Evolutionary conservation across 2,797 vertebrate genomes (phyloP), one percentile per base, ranked within the genome.

Genomic region (Arvicola amphibius): DNA sequence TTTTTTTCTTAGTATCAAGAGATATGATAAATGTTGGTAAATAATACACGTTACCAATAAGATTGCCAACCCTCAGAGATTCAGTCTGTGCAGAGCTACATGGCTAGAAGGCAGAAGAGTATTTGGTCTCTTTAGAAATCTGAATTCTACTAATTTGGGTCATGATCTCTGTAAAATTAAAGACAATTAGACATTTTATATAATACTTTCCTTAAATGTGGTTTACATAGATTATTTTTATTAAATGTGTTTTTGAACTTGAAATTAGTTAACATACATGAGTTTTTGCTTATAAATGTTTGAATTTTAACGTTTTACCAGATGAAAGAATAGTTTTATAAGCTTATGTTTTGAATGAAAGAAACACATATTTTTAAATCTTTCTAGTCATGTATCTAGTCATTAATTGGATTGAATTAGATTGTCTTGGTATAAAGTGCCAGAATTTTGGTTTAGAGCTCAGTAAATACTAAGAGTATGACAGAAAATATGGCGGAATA

Each of bases 361-460:
- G 86, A 92, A 90, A 88, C 53, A 83, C 91, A 88, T 46, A 85
- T 79, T 67, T 53, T 13, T 81, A 94, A 59, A 59, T 59, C 6
- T 59, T 59, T 59, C 1, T 59, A 59, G 56, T 59, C 56, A 87
- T 63, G 2, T 84, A 32, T 90, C 73, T 84, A 80, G 6, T 94
- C 14, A 43, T 65, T 86, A 94, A 71, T 83, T 84, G 43, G 76
- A 78, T 61, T 78, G 63, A 21, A 73, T 85, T 81, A 83, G 37
- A 91, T 59, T 59, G 21, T 23, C 6, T 74, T 8, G 17, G 69
- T 92, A 67, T 48, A 77, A 84, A 65, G 23, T 94, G 7, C 37
- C 86, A 65, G 59, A 79, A 73, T 56, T 95, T 97, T 88, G 77
- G 34, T 93, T 27, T 94, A 76, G 48, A 91, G 46, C 8, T 88